Evolutionary conservation across 2,797 vertebrate species (phyloP), one percentile per base, ranked within the genome.

Genomic region (Coilia nasus): DNA sequence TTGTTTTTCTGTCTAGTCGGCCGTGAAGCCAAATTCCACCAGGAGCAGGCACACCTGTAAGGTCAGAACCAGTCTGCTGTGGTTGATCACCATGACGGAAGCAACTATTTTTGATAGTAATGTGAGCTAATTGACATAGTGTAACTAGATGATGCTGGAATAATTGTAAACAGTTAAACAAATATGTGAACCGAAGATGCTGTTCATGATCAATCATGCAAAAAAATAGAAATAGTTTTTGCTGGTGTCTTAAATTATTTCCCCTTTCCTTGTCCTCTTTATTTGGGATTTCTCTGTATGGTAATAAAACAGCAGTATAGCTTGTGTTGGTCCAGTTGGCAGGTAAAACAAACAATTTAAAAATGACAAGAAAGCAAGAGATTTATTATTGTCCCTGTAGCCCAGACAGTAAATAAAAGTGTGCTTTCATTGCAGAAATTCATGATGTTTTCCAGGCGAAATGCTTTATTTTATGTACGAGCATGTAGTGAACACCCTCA

Each of bases 141-240:
- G 25, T n/a, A 75, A 64, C 7, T 86, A 59, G 19, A 7, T 23
- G 81, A 28, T 75, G 54, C 9, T 81, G 47, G 86, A 81, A 86
- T 86, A 71, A 82, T 87, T 86, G 81, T 86, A 81, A 81, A 85
- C 86, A 85, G 87, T 88, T 88, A 88, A 31, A 81, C 83, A 82
- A 82, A 85, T 88, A 86, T 71, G 46, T 46, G 62, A 21, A 47
- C 59, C 82, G 82, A 86, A 59, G 6, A 7, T 17, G 67, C 14
- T 5, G 17, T 35, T 75, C 12, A 7, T 44, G 19, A 41, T 44
- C 71, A 25, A 31, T 71, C 64, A 31, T 35, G 28, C 28, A 78
- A 25, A 64, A 17, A 23, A 64, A 6, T 7, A 62, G n/a, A n/a
- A 35, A 41, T 75, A 75, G 11, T 67, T 75, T 71, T 9, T 62